Evolutionary conservation across 2,113 vertebrate genomes (phyloP).

Genomic region (Calyptomena viridis): DNA sequence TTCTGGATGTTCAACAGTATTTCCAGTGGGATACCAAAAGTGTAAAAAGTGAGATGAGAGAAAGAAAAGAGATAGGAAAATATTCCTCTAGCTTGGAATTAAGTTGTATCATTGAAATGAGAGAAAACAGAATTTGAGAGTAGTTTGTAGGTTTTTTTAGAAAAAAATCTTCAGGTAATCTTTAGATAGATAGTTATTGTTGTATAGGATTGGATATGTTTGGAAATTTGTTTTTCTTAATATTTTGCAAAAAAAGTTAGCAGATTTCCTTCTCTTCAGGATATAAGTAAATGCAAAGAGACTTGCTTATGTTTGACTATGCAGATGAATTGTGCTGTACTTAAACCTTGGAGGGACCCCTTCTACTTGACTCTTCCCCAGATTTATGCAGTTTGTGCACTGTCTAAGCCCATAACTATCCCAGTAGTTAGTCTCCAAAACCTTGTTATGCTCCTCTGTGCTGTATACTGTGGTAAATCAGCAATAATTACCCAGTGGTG

Average conservation of each 20-base stretch:
- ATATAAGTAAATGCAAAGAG: no score
- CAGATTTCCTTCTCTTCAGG: neutral
- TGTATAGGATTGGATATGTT: neutral
- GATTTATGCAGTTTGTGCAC: neutral
- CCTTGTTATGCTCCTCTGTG: neutral
- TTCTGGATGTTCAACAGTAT: neutral
- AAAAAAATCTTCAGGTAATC: neutral
- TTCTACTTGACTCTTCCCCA: neutral
- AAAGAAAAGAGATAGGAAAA: neutral
- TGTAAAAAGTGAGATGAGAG: neutral
- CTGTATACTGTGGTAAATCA: neutral
- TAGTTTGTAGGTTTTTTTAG: neutral
- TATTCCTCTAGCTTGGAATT: neutral
- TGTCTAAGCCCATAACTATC: neutral
- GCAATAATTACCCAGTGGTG: neutral
- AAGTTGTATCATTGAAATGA: neutral
- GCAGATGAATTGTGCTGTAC: neutral
- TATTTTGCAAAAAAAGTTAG: neutral
- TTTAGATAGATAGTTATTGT: neutral
- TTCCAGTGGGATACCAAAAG: neutral
- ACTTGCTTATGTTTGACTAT: neutral
- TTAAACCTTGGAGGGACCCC: neutral
- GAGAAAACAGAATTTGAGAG: neutral
- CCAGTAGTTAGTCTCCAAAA: neutral
- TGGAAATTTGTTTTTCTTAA: neutral